Conservation (phyloP, 1,140 invertebrate genomes). For the Xylocopa sonorina region DNA sequence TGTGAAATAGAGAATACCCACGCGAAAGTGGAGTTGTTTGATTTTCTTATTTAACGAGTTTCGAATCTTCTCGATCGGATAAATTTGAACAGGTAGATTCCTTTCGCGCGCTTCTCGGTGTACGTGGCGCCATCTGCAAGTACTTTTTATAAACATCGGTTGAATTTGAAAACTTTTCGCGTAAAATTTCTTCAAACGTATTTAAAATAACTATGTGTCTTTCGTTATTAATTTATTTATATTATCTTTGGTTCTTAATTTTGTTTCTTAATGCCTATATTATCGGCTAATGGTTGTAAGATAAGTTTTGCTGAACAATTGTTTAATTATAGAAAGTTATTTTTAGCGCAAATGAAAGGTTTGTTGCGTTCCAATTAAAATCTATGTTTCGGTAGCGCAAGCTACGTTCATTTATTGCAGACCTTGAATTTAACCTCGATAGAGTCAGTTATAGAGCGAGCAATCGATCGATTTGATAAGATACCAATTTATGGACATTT, state of each 20-base stretch:
- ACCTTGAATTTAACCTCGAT: conserved; percentile 1
- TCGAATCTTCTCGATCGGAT: background rate
- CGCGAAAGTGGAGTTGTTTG: conserved; percentile 25
- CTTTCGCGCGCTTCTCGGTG: background rate
- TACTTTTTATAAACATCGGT: background rate
- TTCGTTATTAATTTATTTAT: too few species aligned
- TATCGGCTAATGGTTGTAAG: too few species aligned
- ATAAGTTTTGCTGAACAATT: too few species aligned
- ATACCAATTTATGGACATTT: conserved; percentile 35
- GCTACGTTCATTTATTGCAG: background rate
- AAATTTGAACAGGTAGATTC: conserved; percentile 2
- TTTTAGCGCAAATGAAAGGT: background rate
- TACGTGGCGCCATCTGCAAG: background rate
- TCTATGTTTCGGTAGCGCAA: background rate
- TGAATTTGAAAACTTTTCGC: too few species aligned
- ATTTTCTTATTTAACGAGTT: background rate
- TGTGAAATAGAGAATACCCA: conserved; percentile 21
- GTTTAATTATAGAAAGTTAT: background rate
- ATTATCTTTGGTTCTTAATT: too few species aligned
- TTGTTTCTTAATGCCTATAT: too few species aligned
- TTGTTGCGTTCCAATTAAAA: background rate
- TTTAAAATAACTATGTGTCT: too few species aligned
- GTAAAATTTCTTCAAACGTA: too few species aligned
- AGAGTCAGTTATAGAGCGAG: background rate
- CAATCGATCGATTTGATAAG: conserved; percentile 13